Percentiles rank a stretch among this genome's conserved stretches.
Conservation (phyloP, 2,888 invertebrate genomes). For the Stenodera caucasica region DNA sequence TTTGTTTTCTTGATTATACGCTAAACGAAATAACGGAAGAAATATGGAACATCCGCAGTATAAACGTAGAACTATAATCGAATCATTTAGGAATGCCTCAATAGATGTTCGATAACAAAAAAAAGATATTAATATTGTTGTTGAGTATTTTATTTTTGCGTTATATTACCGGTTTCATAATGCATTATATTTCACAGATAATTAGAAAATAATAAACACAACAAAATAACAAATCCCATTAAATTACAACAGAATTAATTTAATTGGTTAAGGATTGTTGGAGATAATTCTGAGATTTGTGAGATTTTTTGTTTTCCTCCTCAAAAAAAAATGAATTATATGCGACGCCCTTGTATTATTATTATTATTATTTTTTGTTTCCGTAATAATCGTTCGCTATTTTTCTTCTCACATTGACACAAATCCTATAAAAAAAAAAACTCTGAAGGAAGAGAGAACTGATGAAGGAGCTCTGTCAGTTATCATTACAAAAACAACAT, state of each 20-base stretch:
- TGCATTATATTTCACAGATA: no score
- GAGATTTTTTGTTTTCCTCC: not conserved
- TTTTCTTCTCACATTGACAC: not conserved
- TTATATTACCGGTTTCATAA: no score
- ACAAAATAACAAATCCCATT: not conserved
- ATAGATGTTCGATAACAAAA: no score
- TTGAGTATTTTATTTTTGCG: no score
- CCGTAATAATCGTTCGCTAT: not conserved
- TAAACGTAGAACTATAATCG: no score
- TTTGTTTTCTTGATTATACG: no score
- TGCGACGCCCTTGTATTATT: not conserved
- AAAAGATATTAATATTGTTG: no score
- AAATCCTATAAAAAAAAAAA: not conserved
- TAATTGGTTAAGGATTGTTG: not conserved
- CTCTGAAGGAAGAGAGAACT: not conserved
- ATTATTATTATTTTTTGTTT: no score
- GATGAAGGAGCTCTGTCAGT: not conserved
- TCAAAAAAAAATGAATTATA: not conserved
- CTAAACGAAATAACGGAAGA: no score
- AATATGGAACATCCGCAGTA: no score
- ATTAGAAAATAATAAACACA: no score
- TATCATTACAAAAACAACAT: not conserved
- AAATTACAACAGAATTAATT: not conserved
- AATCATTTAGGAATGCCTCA: no score
- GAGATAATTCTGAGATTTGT: not conserved